These are phyloP conservation scores for Sebastolobus altivelis DNA, from an alignment of 2,797 vertebrate species.

Conservation along the genomic window DNA sequence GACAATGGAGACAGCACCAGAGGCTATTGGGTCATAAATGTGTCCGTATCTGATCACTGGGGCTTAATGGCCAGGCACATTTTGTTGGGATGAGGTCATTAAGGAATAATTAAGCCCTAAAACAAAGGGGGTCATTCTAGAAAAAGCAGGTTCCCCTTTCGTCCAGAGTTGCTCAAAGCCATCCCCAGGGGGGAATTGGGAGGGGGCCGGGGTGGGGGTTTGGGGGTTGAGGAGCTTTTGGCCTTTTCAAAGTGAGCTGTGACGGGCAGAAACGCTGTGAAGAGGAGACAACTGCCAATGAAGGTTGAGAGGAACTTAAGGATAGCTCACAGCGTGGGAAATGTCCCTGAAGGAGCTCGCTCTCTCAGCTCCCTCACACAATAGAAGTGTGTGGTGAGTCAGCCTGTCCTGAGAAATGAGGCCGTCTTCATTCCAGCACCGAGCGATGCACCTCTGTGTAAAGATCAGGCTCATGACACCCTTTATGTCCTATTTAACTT, in stretches of 20 bases:
- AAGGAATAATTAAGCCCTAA: conserved; percentile 80
- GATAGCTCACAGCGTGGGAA: conserved; percentile 77
- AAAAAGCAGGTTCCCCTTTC: conserved; percentile 74
- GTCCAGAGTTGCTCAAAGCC: conserved; percentile 73
- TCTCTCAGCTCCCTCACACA: conserved; percentile 28
- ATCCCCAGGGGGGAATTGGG: conserved; percentile 62
- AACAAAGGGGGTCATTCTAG: conserved; percentile 80
- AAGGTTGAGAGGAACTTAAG: conserved; percentile 57
- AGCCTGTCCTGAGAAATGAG: conserved; percentile 48
- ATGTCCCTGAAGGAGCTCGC: conserved; percentile 36
- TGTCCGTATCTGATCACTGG: conserved; percentile 74
- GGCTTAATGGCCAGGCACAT: conserved; percentile 73
- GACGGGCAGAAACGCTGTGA: conserved; percentile 63
- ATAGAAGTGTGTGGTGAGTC: conserved; percentile 55
- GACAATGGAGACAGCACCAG: conserved; percentile 75
- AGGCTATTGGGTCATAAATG: conserved; percentile 80
- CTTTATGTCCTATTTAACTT: conserved; percentile 51
- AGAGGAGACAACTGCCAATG: conserved; percentile 66
- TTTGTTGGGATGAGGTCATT: conserved; percentile 83
- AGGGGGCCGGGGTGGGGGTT: not conserved
- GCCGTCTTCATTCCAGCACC: conserved; percentile 29
- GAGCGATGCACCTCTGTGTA: conserved; percentile 54
- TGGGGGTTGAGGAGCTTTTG: conserved; percentile 69
- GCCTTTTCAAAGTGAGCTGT: conserved; percentile 80
- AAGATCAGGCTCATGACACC: conserved; percentile 51